Base-by-base conservation (phyloP, 2,797 vertebrate genomes). In the Setipinna tenuifilis region DNA sequence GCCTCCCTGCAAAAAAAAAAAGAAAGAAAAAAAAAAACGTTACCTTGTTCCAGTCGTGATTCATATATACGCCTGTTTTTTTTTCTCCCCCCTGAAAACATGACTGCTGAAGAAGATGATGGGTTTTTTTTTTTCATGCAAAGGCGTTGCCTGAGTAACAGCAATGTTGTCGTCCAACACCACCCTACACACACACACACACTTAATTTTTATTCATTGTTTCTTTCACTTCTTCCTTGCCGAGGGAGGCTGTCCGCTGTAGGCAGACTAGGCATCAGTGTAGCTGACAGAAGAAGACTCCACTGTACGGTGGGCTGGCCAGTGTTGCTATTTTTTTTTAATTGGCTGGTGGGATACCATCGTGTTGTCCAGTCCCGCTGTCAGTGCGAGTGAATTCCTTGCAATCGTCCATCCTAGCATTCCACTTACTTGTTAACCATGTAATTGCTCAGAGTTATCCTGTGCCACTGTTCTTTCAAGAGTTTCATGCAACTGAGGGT, bases 31-130 rank as follows among this genome's bases (percentile, higher is more conserved):
- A 10, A 48, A 54, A 54, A 54, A 54, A 3, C 14, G 71, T 6
- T 41, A 21, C 71, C 71, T 78, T 44, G 71, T 78, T 78, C 71
- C 31, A 78, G 71, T 78, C 35, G 71, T 78, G 71, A 78, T 78
- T 78, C 71, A 78, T 44, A 78, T 44, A 78, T 44, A 78, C 35
- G 19, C 31, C 1, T 6, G 35, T 78, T 78, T 78, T 54, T 54
- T 48, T 3, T 48, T 48, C 10, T 54, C 9, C 50, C 50, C 50
- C 71, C 71, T 78, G 71, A 78, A 44, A 78, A 78, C 71, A 78
- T 78, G 71, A 78, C 28, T 19, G 68, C 14, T 16, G 28, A 19
- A 71, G 71, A 71, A 61, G 59, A 61, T 61, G 21, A 28, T 17
- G 71, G 25, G 71, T 78, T 0, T 78, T 19, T 78, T 78, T 21